These are phyloP conservation scores for Dugesia japonica DNA, from an alignment of 2,888 invertebrate species.

Conservation along the genomic window DNA sequence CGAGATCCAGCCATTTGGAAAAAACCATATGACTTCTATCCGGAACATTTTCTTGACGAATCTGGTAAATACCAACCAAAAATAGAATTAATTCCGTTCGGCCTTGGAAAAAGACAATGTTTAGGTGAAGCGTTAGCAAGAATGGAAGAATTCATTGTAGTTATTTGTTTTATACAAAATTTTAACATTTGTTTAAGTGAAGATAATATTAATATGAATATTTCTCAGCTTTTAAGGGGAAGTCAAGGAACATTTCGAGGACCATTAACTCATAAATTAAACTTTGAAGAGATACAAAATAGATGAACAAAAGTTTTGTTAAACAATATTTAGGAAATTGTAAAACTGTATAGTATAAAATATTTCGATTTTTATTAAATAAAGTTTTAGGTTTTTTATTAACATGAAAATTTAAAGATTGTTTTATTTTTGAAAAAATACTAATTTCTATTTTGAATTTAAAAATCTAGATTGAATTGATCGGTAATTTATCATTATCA, in stretches of 20 bases:
- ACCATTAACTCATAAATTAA: not conserved
- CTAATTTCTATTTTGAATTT: too few relatives aligned
- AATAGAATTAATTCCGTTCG: constrained; percentile 37
- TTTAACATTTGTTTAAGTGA: not conserved
- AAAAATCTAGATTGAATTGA: too few relatives aligned
- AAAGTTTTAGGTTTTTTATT: too few relatives aligned
- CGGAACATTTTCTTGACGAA: constrained; percentile 41
- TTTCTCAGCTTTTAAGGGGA: not conserved
- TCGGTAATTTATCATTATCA: too few relatives aligned
- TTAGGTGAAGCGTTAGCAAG: constrained; percentile 36
- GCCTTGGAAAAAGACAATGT: constrained; percentile 38
- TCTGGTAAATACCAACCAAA: constrained; percentile 35
- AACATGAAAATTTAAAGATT: too few relatives aligned
- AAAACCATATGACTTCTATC: constrained; percentile 40
- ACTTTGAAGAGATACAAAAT: not conserved
- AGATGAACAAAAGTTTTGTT: too few relatives aligned
- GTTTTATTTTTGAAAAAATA: too few relatives aligned
- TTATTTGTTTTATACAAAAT: constrained; percentile 35
- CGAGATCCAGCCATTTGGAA: constrained; percentile 37
- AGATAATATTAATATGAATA: not conserved
- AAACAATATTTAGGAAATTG: too few relatives aligned
- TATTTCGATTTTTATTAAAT: too few relatives aligned
- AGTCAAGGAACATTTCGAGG: not conserved
- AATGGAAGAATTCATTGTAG: constrained; percentile 37
- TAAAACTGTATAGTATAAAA: too few relatives aligned